Conservation (phyloP, 2,113 vertebrate species). For the Suncus etruscus region DNA sequence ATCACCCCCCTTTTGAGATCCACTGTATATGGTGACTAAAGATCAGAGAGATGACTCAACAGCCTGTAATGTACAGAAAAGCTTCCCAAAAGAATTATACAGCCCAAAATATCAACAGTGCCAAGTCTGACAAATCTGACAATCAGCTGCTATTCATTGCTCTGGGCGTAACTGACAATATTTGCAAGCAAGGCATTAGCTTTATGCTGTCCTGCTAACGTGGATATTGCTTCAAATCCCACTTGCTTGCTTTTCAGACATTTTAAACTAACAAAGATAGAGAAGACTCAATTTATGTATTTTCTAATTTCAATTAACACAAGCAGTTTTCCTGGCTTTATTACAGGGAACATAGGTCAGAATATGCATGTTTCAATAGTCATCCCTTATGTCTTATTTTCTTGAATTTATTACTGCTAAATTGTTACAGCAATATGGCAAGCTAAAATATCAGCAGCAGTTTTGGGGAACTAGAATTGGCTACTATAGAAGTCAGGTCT, state of each 20-base stretch:
- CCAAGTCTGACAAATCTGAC: background rate
- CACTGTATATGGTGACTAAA: background rate
- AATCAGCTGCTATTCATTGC: background rate
- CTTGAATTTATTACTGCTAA: background rate
- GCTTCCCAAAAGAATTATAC: background rate
- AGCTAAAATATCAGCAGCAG: conserved; percentile 6
- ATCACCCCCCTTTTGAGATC: background rate
- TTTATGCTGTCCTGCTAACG: background rate
- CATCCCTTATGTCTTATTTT: background rate
- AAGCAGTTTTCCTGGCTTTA: background rate
- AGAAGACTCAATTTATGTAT: conserved; percentile 1
- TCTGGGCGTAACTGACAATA: background rate
- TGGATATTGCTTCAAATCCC: background rate
- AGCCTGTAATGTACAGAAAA: background rate
- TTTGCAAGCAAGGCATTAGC: background rate
- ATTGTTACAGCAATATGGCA: background rate
- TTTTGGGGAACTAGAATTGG: background rate
- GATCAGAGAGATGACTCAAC: background rate
- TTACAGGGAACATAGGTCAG: background rate
- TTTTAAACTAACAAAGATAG: background rate
- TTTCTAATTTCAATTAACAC: background rate
- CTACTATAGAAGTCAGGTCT: background rate
- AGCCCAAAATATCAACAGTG: background rate
- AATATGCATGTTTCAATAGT: background rate
- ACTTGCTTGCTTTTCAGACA: background rate